A percentile compares a stretch with the other conserved stretches of the same genome.
phyloP scores from a whole-genome alignment of 1,140 invertebrate genomes.

The Galendromus occidentalis region DNA sequence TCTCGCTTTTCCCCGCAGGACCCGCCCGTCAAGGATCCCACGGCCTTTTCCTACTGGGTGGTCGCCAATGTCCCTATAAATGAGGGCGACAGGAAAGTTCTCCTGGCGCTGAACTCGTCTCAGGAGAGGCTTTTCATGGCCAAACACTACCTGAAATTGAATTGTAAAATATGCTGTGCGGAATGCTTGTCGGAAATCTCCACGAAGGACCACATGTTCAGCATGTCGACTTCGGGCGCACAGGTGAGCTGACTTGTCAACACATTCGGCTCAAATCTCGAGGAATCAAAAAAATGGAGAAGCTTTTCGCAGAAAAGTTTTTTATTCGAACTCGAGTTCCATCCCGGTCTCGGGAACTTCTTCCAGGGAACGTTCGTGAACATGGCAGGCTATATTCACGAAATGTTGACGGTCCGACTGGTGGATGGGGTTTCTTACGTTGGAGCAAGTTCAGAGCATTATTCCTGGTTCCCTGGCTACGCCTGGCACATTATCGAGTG shows the following conservation, averaged over 20 bases:
- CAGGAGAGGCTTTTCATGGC: not conserved
- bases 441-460: not conserved
- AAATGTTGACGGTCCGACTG: not conserved
- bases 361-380: constrained; percentile 6
- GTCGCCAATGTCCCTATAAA: not conserved
- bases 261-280: not conserved
- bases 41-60: not conserved
- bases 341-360: not conserved
- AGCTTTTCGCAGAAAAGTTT: not conserved
- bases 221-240: not conserved
- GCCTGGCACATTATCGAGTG: not conserved
- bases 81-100: not conserved
- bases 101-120: not conserved
- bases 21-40: not conserved
- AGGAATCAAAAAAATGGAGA: not conserved
- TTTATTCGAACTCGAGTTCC: not conserved
- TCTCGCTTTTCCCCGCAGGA: not conserved
- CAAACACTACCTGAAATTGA: not conserved
- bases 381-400: not conserved
- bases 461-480: not conserved
- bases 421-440: not conserved
- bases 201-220: not conserved
- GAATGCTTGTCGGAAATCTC: not conserved
- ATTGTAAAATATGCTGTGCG: not conserved
- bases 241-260: not conserved